Base-by-base conservation (phyloP, 2,797 vertebrate species). In the Remorina albescens region DNA sequence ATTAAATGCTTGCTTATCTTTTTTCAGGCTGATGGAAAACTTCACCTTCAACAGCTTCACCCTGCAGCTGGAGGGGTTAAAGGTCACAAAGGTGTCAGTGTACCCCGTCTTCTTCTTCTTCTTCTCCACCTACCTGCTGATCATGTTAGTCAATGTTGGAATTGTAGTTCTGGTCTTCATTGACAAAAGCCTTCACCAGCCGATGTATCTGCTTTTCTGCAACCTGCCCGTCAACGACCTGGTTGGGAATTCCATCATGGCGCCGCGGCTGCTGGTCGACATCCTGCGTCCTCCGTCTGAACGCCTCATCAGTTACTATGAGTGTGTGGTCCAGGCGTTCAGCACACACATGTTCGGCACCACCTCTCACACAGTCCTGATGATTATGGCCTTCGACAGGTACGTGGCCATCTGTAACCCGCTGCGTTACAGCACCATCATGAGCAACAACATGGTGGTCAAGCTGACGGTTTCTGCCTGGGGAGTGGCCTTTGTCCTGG, bases 361-460 rank as follows among this genome's bases (percentile, higher is more conserved):
- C 0, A 86, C 90, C 0, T 91, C 94, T 0, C 95, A 96, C 1
- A 94, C 92, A 0, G 86, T 96, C 0, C 84, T 96, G 41, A 88
- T 96, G 82, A 93, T 94, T 2, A 95, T 96, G 96, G 95, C 95
- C 0, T 94, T 94, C 0, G 95, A 96, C 85, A 87, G 94, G 0
- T 96, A 95, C 0, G 83, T 96, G 36, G 95, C 95, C 9, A 91
- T 96, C 64, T 96, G 95, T 0, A 73, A 94, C 8, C 95, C 95
- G 0, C 68, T 96, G 77, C 67, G 75, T 10, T 96, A 96, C 25
- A 0, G 74, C 0, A 16, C 86, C 6, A 86, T 94, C 15, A 80
- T 96, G 19, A 95, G 78, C 0, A 91, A 81, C 15, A 77, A 76
- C 0, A 91, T 85, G 12, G 91, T 96, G 0, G 6, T 78, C 0